Evolutionary conservation across 2,888 invertebrate species (phyloP).

Genomic region (Mimumesa dahlbomi): DNA sequence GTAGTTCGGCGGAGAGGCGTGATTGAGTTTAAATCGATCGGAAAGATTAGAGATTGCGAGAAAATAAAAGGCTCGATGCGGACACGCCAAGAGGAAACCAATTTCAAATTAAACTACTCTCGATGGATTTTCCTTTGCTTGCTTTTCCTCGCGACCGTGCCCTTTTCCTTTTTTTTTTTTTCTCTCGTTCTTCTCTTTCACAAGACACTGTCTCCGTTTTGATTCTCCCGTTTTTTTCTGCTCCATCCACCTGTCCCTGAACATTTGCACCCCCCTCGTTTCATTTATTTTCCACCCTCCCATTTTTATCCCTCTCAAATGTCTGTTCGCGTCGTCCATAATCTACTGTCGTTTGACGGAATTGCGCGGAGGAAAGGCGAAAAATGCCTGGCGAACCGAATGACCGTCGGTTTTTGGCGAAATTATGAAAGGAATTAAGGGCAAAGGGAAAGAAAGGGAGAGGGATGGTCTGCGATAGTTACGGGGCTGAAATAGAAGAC

Average conservation of each 20-base stretch:
- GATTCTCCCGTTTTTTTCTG: background rate
- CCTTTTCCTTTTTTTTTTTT: constrained; percentile 12
- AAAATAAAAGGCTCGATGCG: constrained; percentile 53
- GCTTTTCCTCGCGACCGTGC: background rate
- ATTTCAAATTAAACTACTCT: constrained; percentile 64
- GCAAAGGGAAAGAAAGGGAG: too few relatives aligned
- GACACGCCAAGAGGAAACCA: constrained; percentile 56
- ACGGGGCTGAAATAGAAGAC: too few relatives aligned
- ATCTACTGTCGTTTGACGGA: too few relatives aligned
- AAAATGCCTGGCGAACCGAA: too few relatives aligned
- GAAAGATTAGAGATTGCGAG: constrained; percentile 68
- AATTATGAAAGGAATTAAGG: too few relatives aligned
- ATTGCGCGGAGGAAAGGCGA: too few relatives aligned
- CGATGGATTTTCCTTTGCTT: constrained; percentile 50
- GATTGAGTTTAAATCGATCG: constrained; percentile 69
- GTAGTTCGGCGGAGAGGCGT: constrained; percentile 31
- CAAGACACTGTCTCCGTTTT: background rate
- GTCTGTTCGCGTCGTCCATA: too few relatives aligned
- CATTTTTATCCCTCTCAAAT: too few relatives aligned
- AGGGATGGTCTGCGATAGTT: too few relatives aligned
- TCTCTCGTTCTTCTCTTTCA: background rate
- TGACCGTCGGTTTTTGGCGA: too few relatives aligned
- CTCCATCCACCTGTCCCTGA: background rate
- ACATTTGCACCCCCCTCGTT: background rate
- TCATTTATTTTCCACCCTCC: background rate